Evolutionary conservation across 1,140 invertebrate species (phyloP).

Genomic region (Carposina sasakii): DNA sequence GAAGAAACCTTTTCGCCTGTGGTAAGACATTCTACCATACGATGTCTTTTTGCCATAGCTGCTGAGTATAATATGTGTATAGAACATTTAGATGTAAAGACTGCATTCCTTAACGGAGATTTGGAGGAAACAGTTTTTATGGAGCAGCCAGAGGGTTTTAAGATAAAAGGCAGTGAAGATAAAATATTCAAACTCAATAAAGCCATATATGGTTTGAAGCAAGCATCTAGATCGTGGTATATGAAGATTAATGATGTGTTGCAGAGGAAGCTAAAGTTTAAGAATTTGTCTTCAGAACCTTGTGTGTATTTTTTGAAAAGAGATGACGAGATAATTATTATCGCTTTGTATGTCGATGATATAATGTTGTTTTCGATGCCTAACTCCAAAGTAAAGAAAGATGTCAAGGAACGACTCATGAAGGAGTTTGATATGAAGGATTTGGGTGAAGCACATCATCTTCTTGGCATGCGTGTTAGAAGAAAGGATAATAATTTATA

Average conservation of each 20-base stretch:
- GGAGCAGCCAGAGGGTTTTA: slow-evolving; percentile 39
- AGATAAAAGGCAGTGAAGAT: slow-evolving; percentile 15
- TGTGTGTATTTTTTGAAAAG: slow-evolving; percentile 20
- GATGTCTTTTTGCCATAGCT: slow-evolving; percentile 36
- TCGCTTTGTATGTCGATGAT: slow-evolving; percentile 2
- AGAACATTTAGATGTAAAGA: slow-evolving; percentile 44
- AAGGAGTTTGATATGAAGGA: not conserved
- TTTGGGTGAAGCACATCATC: not conserved
- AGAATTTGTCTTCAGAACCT: too few relatives aligned
- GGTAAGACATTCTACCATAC: slow-evolving; percentile 30
- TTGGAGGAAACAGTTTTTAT: slow-evolving; percentile 59
- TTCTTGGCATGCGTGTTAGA: not conserved
- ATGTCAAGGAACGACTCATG: not conserved
- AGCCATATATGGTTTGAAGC: not conserved
- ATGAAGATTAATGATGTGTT: not conserved
- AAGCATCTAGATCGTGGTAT: not conserved
- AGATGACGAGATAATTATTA: slow-evolving; percentile 5
- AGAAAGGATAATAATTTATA: not conserved
- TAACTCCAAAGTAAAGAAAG: not conserved
- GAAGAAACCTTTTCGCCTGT: slow-evolving; percentile 43
- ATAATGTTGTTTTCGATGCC: not conserved
- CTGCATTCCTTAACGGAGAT: slow-evolving; percentile 53
- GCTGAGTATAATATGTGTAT: slow-evolving; percentile 33
- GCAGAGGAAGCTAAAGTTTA: too few relatives aligned
- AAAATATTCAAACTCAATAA: not conserved